Evolutionary conservation across 2,888 invertebrate genomes (phyloP).

Genomic region (Habrosyne pyritoides): DNA sequence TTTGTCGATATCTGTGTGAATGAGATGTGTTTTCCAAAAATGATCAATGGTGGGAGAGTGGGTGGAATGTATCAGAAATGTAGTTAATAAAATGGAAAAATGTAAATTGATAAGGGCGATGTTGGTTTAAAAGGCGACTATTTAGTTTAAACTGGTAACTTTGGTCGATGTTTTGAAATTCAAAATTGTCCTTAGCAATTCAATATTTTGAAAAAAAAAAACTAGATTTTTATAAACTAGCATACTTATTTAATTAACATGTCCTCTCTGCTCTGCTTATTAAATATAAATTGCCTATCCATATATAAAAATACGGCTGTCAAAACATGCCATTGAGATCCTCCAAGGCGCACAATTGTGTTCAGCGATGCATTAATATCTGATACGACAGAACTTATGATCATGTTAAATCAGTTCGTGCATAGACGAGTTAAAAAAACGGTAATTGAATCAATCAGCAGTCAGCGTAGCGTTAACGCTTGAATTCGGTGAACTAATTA

Average conservation of each 20-base stretch:
- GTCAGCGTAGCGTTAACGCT: constrained; percentile 3
- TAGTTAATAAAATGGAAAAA: no score
- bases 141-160: no score
- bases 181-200: no score
- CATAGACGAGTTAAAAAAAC: constrained; percentile 14
- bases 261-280: constrained; percentile 28
- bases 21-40: not conserved
- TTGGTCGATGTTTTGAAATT: no score
- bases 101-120: no score
- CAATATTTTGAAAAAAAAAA: no score
- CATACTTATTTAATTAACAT: no score
- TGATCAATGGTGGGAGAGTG: not conserved
- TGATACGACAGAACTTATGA: constrained; percentile 16
- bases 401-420: constrained; percentile 23
- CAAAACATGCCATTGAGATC: constrained; percentile 35
- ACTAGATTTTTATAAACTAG: no score
- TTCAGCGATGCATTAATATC: constrained; percentile 28
- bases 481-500: constrained; percentile 7
- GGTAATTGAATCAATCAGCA: constrained; percentile 15
- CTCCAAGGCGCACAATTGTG: constrained; percentile 20
- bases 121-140: no score
- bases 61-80: no score
- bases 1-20: not conserved
- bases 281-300: constrained; percentile 21
- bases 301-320: constrained; percentile 20